Evolutionary conservation across 2,888 invertebrate genomes (phyloP).

Genomic region (Zaprionus bogoriensis): DNA sequence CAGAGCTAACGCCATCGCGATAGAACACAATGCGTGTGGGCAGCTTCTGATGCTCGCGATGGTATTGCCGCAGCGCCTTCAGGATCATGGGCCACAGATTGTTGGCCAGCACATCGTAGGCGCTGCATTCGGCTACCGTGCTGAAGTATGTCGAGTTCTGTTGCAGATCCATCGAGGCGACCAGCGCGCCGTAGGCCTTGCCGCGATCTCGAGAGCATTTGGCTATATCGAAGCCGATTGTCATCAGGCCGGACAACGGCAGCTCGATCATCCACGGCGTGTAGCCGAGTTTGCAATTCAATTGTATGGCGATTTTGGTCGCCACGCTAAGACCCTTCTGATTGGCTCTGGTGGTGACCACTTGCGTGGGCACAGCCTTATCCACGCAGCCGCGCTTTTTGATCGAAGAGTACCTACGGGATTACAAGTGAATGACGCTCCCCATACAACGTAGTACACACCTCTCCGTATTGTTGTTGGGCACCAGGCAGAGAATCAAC

Average conservation of each 20-base stretch:
- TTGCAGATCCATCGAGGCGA: slow-evolving; percentile 87
- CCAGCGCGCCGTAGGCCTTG: slow-evolving; percentile 89
- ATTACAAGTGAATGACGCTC: no score
- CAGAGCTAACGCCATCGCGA: slow-evolving; percentile 97
- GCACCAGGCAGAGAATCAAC: slow-evolving; percentile 88
- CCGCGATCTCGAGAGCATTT: slow-evolving; percentile 89
- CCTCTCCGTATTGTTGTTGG: slow-evolving; percentile 88
- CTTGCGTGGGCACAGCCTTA: slow-evolving; percentile 88
- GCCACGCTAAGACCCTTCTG: slow-evolving; percentile 88
- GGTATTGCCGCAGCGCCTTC: slow-evolving; percentile 80
- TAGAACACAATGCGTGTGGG: slow-evolving; percentile 92
- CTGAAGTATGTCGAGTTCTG: slow-evolving; percentile 88
- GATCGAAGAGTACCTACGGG: slow-evolving; percentile 88
- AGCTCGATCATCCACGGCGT: slow-evolving; percentile 92
- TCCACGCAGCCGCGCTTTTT: slow-evolving; percentile 93
- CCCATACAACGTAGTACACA: no score
- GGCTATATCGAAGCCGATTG: slow-evolving; percentile 94
- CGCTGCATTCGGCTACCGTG: slow-evolving; percentile 88
- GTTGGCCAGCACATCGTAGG: slow-evolving; percentile 89
- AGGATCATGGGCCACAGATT: slow-evolving; percentile 87
- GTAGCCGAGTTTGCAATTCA: slow-evolving; percentile 96
- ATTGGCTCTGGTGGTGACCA: slow-evolving; percentile 76
- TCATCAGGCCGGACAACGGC: slow-evolving; percentile 88
- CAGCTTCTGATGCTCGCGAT: slow-evolving; percentile 78
- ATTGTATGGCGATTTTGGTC: slow-evolving; percentile 96